Conservation (phyloP, 2,113 vertebrate genomes). For the Echinops telfairi region DNA sequence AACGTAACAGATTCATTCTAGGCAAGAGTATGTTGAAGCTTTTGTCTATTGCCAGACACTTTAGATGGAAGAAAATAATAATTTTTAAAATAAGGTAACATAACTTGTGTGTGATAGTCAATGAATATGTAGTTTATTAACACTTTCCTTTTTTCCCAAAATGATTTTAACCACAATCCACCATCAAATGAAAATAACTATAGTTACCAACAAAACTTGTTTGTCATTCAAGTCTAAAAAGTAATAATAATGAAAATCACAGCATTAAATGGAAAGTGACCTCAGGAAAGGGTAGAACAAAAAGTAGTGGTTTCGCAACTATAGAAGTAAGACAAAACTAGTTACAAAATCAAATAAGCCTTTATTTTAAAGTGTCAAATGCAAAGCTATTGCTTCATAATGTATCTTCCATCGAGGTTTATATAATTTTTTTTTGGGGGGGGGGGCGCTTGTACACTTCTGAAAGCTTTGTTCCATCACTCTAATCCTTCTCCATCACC, state of each 20-base stretch:
- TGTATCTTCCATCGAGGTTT: no score
- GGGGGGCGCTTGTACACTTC: no score
- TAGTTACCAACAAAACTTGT: neutral
- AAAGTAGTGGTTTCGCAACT: neutral
- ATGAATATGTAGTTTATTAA: conserved; percentile 44
- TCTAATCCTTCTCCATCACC: no score
- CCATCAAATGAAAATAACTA: conserved; percentile 15
- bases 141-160: conserved; percentile 60
- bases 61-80: conserved; percentile 22
- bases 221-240: conserved; percentile 47
- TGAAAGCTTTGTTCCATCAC: no score
- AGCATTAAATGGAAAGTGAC: conserved; percentile 13
- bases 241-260: neutral
- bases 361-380: no score
- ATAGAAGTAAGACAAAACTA: neutral
- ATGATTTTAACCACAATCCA: conserved; percentile 48
- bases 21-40: conserved; percentile 45
- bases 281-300: neutral
- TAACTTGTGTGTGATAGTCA: conserved; percentile 36
- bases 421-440: no score
- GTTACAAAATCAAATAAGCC: no score
- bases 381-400: no score
- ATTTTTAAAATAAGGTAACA: neutral
- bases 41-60: conserved; percentile 43
- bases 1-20: conserved; percentile 67